Evolutionary conservation across 1,140 invertebrate species (phyloP).

Genomic region (Dolichoris vasculosae): DNA sequence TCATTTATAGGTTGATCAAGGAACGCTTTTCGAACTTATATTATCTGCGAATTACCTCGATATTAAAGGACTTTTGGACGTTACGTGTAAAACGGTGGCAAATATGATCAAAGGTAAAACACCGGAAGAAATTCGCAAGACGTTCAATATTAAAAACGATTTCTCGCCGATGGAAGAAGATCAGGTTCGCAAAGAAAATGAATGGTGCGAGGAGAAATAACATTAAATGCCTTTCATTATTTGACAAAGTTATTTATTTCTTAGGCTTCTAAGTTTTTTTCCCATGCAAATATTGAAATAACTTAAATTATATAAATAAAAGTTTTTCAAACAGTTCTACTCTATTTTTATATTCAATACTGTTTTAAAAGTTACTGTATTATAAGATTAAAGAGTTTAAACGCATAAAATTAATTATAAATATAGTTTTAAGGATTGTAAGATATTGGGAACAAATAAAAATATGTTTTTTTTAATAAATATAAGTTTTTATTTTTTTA

Average conservation of each 20-base stretch:
- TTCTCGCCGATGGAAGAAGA: conserved; percentile 96
- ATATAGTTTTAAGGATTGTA: conserved; percentile 40
- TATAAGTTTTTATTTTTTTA: no score
- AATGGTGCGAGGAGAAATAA: conserved; percentile 98
- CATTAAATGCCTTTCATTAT: conserved; percentile 16
- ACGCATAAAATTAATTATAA: conserved; percentile 20
- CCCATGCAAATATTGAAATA: background rate
- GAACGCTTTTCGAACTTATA: conserved; percentile 96
- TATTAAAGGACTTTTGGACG: conserved; percentile 97
- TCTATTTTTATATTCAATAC: conserved; percentile 45
- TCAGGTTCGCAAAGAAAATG: conserved; percentile 97
- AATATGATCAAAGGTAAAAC: conserved; percentile 99
- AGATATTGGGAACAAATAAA: conserved; percentile 29
- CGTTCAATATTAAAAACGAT: conserved; percentile 99
- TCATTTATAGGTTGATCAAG: conserved; percentile 88
- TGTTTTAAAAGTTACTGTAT: conserved; percentile 32
- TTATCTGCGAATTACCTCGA: conserved; percentile 99
- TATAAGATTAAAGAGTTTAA: conserved; percentile 40
- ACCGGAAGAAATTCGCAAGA: conserved; percentile 98
- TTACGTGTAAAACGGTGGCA: conserved; percentile 99
- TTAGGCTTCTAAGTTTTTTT: conserved; percentile 13
- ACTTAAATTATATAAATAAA: conserved; percentile 12
- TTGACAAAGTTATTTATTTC: conserved; percentile 36
- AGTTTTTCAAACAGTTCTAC: conserved; percentile 19
- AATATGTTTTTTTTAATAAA: conserved; percentile 26